Evolutionary conservation across 2,113 vertebrate species (phyloP).

Genomic region (Barbus barbus): DNA sequence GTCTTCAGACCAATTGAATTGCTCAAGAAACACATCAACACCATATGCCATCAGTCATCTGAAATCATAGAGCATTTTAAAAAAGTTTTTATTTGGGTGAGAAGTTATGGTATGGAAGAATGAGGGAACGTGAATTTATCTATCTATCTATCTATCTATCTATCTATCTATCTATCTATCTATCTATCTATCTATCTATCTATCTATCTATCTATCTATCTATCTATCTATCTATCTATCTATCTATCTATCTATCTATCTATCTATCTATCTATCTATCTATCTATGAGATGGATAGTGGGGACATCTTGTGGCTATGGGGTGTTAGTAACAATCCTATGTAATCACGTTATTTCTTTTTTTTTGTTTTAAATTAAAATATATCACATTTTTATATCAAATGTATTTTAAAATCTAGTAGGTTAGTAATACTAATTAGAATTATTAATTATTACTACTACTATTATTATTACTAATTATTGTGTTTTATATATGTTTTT

Average conservation of each 20-base stretch:
- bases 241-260: constrained; percentile 31
- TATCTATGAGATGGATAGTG: not conserved
- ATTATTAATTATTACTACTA: too few relatives aligned
- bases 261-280: constrained; percentile 25
- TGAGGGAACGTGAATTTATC: not conserved
- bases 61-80: constrained; percentile 18
- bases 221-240: constrained; percentile 33
- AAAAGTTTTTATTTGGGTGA: not conserved
- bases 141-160: constrained; percentile 26
- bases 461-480: too few relatives aligned
- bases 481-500: too few relatives aligned
- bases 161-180: constrained; percentile 9
- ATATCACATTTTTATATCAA: too few relatives aligned
- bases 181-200: constrained; percentile 24
- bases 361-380: not conserved
- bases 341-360: too few relatives aligned
- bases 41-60: constrained; percentile 44
- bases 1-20: constrained; percentile 62
- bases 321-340: not conserved
- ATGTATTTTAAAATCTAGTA: too few relatives aligned
- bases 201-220: constrained; percentile 9
- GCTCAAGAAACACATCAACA: too few relatives aligned
- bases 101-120: not conserved
- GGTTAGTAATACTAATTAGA: not conserved
- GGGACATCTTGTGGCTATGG: constrained; percentile 34